Conservation (phyloP, 2,797 vertebrate genomes). For the Oreochromis mossambicus region DNA sequence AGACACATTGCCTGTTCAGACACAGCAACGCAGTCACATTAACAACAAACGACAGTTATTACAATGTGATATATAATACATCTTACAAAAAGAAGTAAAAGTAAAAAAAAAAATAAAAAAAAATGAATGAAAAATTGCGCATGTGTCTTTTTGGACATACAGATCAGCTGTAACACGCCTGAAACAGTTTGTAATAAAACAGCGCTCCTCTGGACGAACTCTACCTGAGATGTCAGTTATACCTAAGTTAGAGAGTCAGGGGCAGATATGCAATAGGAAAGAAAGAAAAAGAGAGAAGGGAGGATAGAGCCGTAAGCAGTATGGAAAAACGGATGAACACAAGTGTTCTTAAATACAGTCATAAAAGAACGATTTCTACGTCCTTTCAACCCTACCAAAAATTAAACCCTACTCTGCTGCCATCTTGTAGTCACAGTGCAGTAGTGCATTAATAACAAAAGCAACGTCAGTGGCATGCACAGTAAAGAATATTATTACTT, state of each 20-base stretch:
- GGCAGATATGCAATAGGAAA: neutral
- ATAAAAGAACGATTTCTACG: accelerated
- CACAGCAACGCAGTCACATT: neutral
- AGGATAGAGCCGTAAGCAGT: neutral
- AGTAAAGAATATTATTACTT: neutral
- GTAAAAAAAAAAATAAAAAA: too few relatives aligned
- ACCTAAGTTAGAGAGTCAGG: accelerated
- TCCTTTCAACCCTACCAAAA: neutral
- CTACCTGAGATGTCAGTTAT: neutral
- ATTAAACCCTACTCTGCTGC: neutral
- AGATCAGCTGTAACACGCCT: neutral
- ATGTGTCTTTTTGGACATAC: neutral
- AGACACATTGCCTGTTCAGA: neutral
- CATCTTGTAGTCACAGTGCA: neutral
- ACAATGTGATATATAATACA: neutral
- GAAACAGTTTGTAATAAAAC: neutral
- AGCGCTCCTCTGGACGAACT: neutral
- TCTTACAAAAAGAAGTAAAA: neutral
- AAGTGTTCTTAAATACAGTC: neutral
- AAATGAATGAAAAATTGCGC: neutral
- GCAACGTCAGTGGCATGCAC: neutral
- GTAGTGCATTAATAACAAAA: neutral
- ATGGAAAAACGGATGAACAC: neutral
- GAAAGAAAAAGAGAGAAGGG: neutral
- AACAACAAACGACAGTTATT: neutral